A percentile compares a stretch with the other conserved stretches of the same genome.
phyloP scores from a whole-genome alignment of 53 echinoderm and acorn worm genomes.

The Holothuria scabra region DNA sequence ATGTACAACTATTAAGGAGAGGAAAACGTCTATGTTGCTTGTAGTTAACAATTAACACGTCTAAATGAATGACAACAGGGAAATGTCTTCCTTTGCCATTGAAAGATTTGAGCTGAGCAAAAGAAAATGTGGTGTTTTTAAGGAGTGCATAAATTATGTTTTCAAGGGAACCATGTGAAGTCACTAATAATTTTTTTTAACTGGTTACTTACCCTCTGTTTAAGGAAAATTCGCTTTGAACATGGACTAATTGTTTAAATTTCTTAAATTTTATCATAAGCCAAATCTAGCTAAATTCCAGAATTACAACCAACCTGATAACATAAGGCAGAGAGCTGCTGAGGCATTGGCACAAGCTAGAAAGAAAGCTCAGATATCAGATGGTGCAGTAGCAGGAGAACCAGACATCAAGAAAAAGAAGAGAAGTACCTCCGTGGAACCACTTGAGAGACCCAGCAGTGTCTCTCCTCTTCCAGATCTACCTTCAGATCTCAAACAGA shows the following conservation, averaged over 20 bases:
- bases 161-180: too few species aligned
- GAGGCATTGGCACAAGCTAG: slow-evolving; percentile 75
- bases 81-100: too few species aligned
- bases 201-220: background rate
- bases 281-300: slow-evolving; percentile 94
- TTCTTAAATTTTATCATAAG: slow-evolving; percentile 46
- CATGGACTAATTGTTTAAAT: background rate
- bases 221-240: background rate
- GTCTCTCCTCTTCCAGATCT: slow-evolving; percentile 89
- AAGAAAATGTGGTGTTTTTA: too few species aligned
- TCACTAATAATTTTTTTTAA: background rate
- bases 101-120: too few species aligned
- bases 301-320: slow-evolving; percentile 86
- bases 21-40: too few species aligned
- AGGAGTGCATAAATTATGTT: too few species aligned
- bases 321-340: slow-evolving; percentile 88
- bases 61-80: too few species aligned
- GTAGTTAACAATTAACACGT: too few species aligned
- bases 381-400: slow-evolving; percentile 53
- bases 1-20: too few species aligned
- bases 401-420: slow-evolving; percentile 88
- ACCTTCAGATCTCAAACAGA: slow-evolving; percentile 87
- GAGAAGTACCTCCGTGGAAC: slow-evolving; percentile 85
- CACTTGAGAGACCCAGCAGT: slow-evolving; percentile 80
- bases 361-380: slow-evolving; percentile 44